A percentile compares a stretch with the other conserved stretches of the same genome.
These are phyloP conservation scores for Madoqua kirkii DNA, from an alignment of 2,113 vertebrate species.

Conservation along the genomic window DNA sequence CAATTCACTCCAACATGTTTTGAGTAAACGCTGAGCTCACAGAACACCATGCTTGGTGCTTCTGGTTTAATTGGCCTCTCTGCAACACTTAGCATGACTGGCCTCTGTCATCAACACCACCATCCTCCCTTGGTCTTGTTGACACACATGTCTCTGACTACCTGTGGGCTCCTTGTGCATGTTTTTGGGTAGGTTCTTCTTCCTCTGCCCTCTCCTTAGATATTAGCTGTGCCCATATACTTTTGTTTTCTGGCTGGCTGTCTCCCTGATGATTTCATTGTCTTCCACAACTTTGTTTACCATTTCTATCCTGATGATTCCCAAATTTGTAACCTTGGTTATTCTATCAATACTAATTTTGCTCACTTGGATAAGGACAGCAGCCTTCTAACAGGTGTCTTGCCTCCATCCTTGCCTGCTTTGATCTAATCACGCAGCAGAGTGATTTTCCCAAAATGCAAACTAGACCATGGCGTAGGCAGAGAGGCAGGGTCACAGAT, in stretches of 20 bases:
- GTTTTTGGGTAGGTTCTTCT: neutral
- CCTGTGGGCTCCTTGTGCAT: neutral
- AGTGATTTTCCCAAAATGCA: neutral
- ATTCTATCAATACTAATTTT: neutral
- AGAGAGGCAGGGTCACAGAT: neutral
- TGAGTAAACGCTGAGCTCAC: slow-evolving; percentile 55
- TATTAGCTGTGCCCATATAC: neutral
- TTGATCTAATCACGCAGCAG: neutral
- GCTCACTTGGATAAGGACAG: neutral
- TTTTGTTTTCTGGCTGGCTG: neutral
- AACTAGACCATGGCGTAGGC: neutral
- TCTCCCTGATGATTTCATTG: neutral
- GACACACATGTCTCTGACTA: neutral
- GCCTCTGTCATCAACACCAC: neutral
- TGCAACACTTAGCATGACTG: neutral
- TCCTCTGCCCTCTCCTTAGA: neutral
- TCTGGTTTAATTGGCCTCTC: slow-evolving; percentile 22
- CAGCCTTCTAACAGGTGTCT: neutral
- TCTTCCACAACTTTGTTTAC: neutral
- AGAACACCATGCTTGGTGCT: slow-evolving; percentile 37
- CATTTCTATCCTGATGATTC: neutral
- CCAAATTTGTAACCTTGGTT: neutral
- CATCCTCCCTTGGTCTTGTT: neutral
- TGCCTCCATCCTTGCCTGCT: neutral
- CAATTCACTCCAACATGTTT: slow-evolving; percentile 62